Conservation (phyloP, 2,113 vertebrate species). For the Nibea albiflora region DNA sequence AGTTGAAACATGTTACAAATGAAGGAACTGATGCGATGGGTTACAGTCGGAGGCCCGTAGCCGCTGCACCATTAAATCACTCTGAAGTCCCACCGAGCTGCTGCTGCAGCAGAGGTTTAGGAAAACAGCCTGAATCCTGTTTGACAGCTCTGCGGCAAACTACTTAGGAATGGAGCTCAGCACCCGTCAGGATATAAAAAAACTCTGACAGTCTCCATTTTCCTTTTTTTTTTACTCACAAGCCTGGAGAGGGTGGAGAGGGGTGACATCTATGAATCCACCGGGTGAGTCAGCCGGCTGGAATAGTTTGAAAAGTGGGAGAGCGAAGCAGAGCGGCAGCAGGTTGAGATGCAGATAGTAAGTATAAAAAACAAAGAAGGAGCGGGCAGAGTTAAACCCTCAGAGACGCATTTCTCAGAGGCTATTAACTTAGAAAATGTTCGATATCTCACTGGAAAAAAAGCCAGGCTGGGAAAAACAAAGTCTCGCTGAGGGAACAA, state of each 20-base stretch:
- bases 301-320: neutral
- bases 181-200: neutral
- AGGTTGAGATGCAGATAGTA: neutral
- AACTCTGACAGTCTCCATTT: neutral
- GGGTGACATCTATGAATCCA: conserved; percentile 19
- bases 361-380: neutral
- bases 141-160: conserved; percentile 35
- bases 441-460: neutral
- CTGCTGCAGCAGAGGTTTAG: conserved; percentile 27
- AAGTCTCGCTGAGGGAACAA: neutral
- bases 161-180: conserved; percentile 18
- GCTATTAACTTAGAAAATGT: conserved; percentile 7
- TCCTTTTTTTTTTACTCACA: neutral
- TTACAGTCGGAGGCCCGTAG: neutral
- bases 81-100: conserved; percentile 25
- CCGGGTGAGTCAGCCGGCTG: conserved; percentile 29
- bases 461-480: neutral
- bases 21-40: conserved; percentile 9
- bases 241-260: conserved; percentile 16
- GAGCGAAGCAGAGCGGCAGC: neutral
- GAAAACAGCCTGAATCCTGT: conserved; percentile 33
- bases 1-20: neutral
- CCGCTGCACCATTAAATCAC: conserved; percentile 5
- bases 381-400: neutral
- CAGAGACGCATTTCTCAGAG: neutral